Evolutionary conservation across 2,888 invertebrate species (phyloP), one percentile per base, ranked within the genome.

Genomic region (Ormia ochracea): DNA sequence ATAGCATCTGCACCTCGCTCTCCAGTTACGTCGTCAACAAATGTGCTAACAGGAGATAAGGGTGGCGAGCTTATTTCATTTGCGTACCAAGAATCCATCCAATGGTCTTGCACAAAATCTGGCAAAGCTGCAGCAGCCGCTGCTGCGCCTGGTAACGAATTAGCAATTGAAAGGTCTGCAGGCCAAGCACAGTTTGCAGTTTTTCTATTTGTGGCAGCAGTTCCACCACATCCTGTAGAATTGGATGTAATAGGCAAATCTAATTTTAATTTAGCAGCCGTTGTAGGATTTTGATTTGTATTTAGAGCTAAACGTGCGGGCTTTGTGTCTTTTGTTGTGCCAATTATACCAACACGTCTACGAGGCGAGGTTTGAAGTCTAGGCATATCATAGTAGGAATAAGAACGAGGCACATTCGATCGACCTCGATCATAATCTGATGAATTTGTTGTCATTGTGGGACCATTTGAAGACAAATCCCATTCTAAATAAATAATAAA

Each of bases 71-170:
- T 86, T 1, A 86, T 86, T n/a, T 88, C 88, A 75, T 87, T 87
- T 26, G 84, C 84, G 81, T 88, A 88, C 88, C 89, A 89, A 84
- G 95, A 94, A 41, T 96, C 93, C 83, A 96, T 92, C 88, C 96
- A 92, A 89, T 96, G 96, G 89, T 96, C 96, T 88, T 96, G 96
- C 63, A 96, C 96, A 90, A 96, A 96, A 88, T 96, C 96, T 0
- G 96, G 96, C 82, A 96, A 88, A 7, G 94, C 89, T 9, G 87
- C 87, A 1, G 85, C 85, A 4, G 85, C 85, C 6, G 83, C 58
- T 12, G 81, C 81, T n/a, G 61, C 76, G 3, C 72, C 72, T 1
- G 80, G 72, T 28, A 80, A 14, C 23, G 76, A 50, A 63, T 80
- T 80, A 23, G 38, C 4, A 9, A 56, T 17, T 23, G 66, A 75